These are phyloP conservation scores for Mus pahari DNA, from an alignment of 2,113 vertebrate species.

Conservation along the genomic window DNA sequence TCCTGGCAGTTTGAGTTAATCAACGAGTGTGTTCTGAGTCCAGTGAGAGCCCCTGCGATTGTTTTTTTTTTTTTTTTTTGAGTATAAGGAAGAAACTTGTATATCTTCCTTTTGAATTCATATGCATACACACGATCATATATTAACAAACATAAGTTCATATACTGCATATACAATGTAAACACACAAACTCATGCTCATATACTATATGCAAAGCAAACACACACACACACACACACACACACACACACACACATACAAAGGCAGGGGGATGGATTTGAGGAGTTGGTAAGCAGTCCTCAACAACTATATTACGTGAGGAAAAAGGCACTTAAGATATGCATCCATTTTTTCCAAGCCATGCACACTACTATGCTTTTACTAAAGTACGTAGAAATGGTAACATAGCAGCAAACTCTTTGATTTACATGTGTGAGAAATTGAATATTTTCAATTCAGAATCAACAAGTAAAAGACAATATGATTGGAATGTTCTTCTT, in stretches of 20 bases:
- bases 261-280: background rate
- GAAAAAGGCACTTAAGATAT: too few species aligned
- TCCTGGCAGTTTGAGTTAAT: background rate
- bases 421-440: background rate
- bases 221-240: background rate
- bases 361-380: background rate
- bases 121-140: background rate
- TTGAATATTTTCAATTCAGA: background rate
- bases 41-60: background rate
- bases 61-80: too few species aligned
- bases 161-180: background rate
- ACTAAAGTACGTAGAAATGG: background rate
- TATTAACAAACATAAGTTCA: background rate
- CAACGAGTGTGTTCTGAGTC: background rate
- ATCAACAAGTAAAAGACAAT: background rate
- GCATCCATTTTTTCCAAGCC: background rate
- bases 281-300: background rate
- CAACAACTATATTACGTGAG: background rate
- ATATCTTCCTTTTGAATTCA: background rate
- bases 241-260: background rate
- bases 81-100: background rate
- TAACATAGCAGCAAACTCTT: background rate
- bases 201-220: background rate
- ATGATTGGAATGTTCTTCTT: background rate
- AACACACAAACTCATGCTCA: background rate